phyloP scores from a whole-genome alignment of 2,888 invertebrate genomes.

The Phortica okadai region DNA sequence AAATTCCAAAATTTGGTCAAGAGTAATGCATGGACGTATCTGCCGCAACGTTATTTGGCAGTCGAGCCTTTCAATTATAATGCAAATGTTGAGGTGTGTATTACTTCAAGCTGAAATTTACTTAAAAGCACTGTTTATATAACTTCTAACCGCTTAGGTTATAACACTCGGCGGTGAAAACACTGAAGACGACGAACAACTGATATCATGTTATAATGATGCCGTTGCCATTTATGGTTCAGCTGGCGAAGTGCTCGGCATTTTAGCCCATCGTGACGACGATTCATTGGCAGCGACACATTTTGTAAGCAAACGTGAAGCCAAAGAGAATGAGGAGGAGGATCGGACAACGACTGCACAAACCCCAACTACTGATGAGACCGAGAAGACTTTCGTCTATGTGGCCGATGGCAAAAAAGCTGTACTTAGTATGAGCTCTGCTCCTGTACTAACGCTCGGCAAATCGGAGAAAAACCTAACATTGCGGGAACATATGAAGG shows the following conservation, averaged over 20 bases:
- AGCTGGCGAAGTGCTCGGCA: conserved; percentile 79
- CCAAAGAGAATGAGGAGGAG: conserved; percentile 53
- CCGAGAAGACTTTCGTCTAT: conserved; percentile 78
- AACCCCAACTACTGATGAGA: conserved; percentile 67
- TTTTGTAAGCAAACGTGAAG: conserved; percentile 70
- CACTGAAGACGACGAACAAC: conserved; percentile 80
- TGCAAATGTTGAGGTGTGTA: conserved; percentile 79
- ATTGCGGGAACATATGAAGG: conserved; percentile 65
- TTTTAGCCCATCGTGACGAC: conserved; percentile 77
- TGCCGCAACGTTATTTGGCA: conserved; percentile 79
- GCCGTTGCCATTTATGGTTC: conserved; percentile 79
- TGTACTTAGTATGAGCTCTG: conserved; percentile 78
- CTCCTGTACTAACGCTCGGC: conserved; percentile 77
- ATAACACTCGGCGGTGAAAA: conserved; percentile 78
- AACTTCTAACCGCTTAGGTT: conserved; percentile 74
- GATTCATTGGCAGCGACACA: conserved; percentile 59
- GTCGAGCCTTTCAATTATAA: conserved; percentile 80
- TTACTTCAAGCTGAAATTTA: background rate
- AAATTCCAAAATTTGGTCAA: conserved; percentile 79
- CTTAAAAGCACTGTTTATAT: background rate
- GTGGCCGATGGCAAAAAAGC: conserved; percentile 79
- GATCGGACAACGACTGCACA: conserved; percentile 66
- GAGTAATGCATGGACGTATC: conserved; percentile 77
- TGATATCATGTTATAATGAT: conserved; percentile 79
- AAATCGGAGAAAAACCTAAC: conserved; percentile 58